Evolutionary conservation across 2,113 vertebrate species (phyloP), one percentile per base, ranked within the genome.

Genomic region (Syrrhaptes paradoxus): DNA sequence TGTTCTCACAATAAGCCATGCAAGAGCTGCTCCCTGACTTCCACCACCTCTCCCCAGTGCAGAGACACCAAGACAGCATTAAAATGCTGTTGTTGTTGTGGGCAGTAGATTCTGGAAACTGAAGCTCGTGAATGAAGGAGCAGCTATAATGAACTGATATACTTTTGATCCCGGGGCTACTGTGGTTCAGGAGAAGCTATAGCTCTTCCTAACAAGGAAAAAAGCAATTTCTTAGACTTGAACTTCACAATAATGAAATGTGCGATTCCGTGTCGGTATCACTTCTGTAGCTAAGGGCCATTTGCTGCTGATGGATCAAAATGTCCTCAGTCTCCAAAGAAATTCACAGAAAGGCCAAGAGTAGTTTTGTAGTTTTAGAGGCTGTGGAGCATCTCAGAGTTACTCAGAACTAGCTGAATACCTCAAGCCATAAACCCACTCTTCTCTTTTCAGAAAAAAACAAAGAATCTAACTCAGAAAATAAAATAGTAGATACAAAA

Each of bases 11-110:
- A 48, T 7, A 24, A 38, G 17, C 16, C 10, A 8, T 3, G 43
- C 16, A 51, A 85, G 80, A 90, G 72, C 85, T 89, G 73, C 52
- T 95, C 73, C 84, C 87, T 93, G 65, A 82, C 78, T 93, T 67
- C 90, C 74, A 48, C 45, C 81, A 61, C 73, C 74, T 57, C 72
- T 82, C 55, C 74, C 75, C 49, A 52, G 3, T 41, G 46, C 0
- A 17, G 93, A 82, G 74, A 57, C 7, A 1, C 48, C 70, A 29
- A 68, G 68, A 55, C 66, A 91, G 83, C n/a, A 48, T 51, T 32
- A 34, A 92, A 89, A 92, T 82, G 48, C 48, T 87, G 61, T 29
- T n/a, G 25, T 24, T 10, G 8, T 51, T 11, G 26, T 18, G 43
- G 84, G 45, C 12, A 67, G 75, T 51, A 36, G 28, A 20, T 82